A percentile compares a stretch with the other conserved stretches of the same genome.
These are phyloP conservation scores for Rhagonycha fulva DNA, from an alignment of 2,888 invertebrate species.

Conservation along the genomic window DNA sequence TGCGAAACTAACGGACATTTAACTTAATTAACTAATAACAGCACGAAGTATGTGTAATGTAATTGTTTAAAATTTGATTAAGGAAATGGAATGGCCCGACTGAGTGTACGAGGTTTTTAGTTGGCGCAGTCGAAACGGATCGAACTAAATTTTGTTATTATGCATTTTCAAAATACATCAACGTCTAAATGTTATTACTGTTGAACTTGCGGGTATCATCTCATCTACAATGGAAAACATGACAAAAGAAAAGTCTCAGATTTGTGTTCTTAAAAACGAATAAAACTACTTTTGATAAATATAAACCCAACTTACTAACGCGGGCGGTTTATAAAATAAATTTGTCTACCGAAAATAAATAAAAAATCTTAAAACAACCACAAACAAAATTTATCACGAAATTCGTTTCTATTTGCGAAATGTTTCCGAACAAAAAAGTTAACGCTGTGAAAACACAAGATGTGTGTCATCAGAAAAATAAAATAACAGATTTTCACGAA, in stretches of 20 bases:
- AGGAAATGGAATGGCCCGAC: background rate
- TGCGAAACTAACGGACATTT: background rate
- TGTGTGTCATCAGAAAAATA: background rate
- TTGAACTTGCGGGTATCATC: constrained; percentile 5
- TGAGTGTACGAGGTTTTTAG: background rate
- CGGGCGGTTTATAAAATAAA: background rate
- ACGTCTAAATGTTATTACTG: constrained; percentile 9
- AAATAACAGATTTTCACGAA: background rate
- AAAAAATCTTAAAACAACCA: background rate
- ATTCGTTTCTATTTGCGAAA: background rate
- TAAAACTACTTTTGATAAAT: background rate
- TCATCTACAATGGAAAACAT: constrained; percentile 9
- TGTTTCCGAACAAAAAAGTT: background rate
- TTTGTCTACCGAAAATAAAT: background rate
- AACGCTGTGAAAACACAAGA: background rate
- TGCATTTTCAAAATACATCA: constrained; percentile 3
- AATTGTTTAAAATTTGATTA: constrained; percentile 3
- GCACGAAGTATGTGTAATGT: background rate
- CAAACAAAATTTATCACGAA: background rate
- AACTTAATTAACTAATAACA: constrained; percentile 1
- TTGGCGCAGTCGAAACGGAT: background rate
- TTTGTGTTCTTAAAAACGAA: background rate
- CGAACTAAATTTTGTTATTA: background rate
- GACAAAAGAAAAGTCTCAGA: constrained; percentile 2
- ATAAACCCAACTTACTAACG: background rate